Conservation (phyloP, 2,113 vertebrate genomes). For the Hucho hucho region DNA sequence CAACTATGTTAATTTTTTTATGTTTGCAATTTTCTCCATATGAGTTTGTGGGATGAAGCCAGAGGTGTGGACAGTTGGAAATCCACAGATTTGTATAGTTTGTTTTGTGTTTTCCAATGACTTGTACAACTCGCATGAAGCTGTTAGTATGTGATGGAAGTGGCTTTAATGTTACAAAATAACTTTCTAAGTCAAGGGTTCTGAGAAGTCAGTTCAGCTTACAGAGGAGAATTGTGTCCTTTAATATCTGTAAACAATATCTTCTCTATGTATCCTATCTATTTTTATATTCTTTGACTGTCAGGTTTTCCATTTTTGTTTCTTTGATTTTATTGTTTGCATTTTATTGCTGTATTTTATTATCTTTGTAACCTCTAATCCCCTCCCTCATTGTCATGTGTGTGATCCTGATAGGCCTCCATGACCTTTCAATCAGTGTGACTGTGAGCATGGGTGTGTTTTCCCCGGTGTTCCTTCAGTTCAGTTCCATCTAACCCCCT, state of each 20-base stretch:
- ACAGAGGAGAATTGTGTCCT: conserved; percentile 58
- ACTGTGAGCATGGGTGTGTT: conserved; percentile 48
- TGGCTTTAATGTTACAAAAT: conserved; percentile 47
- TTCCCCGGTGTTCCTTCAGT: conserved; percentile 37
- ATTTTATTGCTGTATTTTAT: conserved; percentile 66
- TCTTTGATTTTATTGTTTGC: conserved; percentile 59
- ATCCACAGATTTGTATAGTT: conserved; percentile 36
- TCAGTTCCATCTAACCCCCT: conserved; percentile 34
- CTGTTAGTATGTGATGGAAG: conserved; percentile 39
- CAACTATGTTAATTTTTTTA: conserved; percentile 46
- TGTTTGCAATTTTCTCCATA: conserved; percentile 38
- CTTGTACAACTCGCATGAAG: conserved; percentile 29
- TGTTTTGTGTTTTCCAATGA: conserved; percentile 28
- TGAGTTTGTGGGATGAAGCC: conserved; percentile 24
- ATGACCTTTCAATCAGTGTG: conserved; percentile 23
- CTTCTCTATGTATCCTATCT: conserved; percentile 68
- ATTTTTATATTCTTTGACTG: conserved; percentile 74
- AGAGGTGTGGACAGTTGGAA: conserved; percentile 36
- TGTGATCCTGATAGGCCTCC: conserved; percentile 46
- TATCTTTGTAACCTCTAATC: conserved; percentile 67
- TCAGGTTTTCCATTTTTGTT: conserved; percentile 59
- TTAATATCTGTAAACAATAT: conserved; percentile 63
- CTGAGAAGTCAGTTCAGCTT: conserved; percentile 56
- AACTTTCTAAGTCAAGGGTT: conserved; percentile 56
- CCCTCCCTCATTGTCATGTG: conserved; percentile 56